Base-by-base conservation (phyloP, 2,888 invertebrate genomes). In the Lithophane ornitopus region DNA sequence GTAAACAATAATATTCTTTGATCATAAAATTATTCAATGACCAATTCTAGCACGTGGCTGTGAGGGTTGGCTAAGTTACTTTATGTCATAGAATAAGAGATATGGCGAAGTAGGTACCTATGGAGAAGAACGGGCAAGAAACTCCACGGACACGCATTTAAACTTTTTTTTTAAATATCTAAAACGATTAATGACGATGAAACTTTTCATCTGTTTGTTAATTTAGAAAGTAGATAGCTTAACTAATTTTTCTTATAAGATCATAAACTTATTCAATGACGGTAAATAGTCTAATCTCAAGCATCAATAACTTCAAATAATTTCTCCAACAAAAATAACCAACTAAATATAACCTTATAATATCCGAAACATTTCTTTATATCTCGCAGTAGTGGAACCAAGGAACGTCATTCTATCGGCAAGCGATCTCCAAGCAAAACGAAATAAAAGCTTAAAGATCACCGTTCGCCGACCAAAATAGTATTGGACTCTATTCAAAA, bases 401-500 rank as follows among this genome's bases (percentile, higher is more conserved):
- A 76, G 83, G 86, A 86, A 85, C 91, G 88, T 81, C 81, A 91
- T 93, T 94, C 93, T 91, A 92, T 92, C 91, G 87, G 89, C 87
- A 87, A 90, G 89, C 91, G 87, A 92, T 91, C 90, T 90, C 88
- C 74, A 85, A 92, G 90, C 91, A 94, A 95, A 95, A 94, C 90
- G 91, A 94, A 93, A 93, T 90, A 94, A 94, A 93, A 92, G 91
- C 89, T 86, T 80, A 93, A 93, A 94, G 95, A 95, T 95, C 96
- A 94, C 90, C 91, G 92, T 94, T 93, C 93, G 90, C 90, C 85
- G 94, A 95, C 96, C 90, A 88, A 95, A 96, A 96, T 96, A 96
- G 95, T 93, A 81, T 96, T 96, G 96, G 96, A 96, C 94, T 93
- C 93, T 93, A 96, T 95, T 96, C 96, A 96, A 96, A 95, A 96